These are phyloP conservation scores for Paramormyrops kingsleyae DNA, from an alignment of 2,113 vertebrate species.

Conservation along the genomic window DNA sequence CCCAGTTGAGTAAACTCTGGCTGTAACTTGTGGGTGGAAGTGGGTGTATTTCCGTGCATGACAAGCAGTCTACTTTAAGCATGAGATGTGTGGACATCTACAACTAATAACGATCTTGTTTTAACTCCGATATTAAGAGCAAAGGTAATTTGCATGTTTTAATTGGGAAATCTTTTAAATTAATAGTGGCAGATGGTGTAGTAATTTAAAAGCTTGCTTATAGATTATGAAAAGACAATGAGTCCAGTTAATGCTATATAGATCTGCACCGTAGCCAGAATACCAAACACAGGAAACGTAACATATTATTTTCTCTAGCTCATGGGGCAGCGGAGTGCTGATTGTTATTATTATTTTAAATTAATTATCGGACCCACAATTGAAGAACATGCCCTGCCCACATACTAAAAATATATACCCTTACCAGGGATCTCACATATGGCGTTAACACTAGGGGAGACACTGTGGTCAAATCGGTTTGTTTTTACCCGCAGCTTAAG, in stretches of 20 bases:
- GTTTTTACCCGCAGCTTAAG: background rate
- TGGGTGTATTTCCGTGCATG: background rate
- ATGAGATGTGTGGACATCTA: background rate
- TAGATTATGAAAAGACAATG: background rate
- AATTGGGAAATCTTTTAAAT: background rate
- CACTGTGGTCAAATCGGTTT: background rate
- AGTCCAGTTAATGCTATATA: background rate
- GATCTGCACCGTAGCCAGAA: background rate
- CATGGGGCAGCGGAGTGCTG: background rate
- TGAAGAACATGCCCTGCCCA: background rate
- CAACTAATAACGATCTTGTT: background rate
- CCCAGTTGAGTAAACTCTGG: background rate
- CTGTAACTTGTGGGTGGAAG: background rate
- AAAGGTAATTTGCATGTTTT: background rate
- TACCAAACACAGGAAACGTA: background rate
- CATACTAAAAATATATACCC: background rate
- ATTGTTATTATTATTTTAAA: background rate
- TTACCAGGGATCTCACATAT: background rate
- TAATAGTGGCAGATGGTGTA: slow-evolving; percentile 1
- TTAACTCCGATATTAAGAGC: background rate
- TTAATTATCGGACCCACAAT: background rate
- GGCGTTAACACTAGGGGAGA: background rate
- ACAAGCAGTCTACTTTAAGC: background rate
- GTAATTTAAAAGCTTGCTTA: background rate
- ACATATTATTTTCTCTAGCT: background rate